Evolutionary conservation across 2,797 vertebrate species (phyloP), one percentile per base, ranked within the genome.

Genomic region (Arrhamphus sclerolepis): DNA sequence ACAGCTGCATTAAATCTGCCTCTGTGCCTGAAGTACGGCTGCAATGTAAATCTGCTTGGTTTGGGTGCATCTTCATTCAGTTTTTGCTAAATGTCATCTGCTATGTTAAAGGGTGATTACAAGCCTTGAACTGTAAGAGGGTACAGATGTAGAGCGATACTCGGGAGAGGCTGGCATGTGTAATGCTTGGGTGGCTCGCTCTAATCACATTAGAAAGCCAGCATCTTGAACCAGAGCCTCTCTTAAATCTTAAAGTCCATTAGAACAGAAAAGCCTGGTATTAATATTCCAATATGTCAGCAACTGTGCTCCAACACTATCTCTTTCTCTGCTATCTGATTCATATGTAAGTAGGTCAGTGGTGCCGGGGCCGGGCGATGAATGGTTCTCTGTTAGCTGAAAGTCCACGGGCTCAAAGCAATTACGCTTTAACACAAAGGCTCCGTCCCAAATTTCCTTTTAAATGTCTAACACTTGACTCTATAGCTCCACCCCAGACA

Each of bases 341-440:
- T 90, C 66, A 48, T 83, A 88, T 90, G 88, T 67, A 92, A 91
- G 89, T 91, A 81, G 90, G 90, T 88, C 91, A 89, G 81, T 62
- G 70, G 84, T 75, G 80, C 57, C 70, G 65, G 75, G 66, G 65
- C 69, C 52, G 20, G 58, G 72, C 62, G 56, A 80, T 87, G 83
- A 88, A 89, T 77, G 84, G 78, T 55, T 38, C 76, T 69, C 75
- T 77, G 74, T 83, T 77, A 64, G 72, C 62, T 42, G 17, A 24
- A 77, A 59, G 72, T 80, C 76, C 76, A 79, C 72, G 42, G 78
- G 83, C 85, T 81, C 77, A 63, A 60, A 84, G 87, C 85, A 88
- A 88, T 91, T 89, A 90, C 67, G 72, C 70, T 56, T 70, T 41
- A 70, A 77, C 72, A 55, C 38, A 1, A 16, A 43, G 53, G 63